Conservation (phyloP, 2,113 vertebrate species). For the Glareola pratincola region DNA sequence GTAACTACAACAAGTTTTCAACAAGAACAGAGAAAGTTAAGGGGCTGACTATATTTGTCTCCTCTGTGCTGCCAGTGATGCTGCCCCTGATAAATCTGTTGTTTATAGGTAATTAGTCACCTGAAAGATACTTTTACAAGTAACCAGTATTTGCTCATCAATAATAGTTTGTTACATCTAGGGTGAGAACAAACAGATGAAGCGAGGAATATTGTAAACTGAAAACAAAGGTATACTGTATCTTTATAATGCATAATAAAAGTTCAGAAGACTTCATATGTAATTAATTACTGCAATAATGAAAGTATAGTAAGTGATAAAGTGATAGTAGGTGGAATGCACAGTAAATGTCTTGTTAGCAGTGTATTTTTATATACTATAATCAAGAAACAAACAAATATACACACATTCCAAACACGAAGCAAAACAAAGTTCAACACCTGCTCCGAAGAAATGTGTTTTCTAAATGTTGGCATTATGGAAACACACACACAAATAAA, state of each 20-base stretch:
- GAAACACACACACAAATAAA: not conserved
- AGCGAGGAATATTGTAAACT: not conserved
- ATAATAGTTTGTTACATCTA: not conserved
- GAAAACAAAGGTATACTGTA: not conserved
- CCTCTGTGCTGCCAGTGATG: not conserved
- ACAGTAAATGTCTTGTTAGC: not conserved
- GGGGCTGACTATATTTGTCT: not conserved
- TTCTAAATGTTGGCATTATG: not conserved
- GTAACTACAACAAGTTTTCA: not conserved
- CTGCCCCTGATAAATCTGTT: not conserved
- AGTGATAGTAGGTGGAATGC: not conserved
- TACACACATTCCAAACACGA: not conserved
- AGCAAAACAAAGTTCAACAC: not conserved
- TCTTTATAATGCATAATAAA: not conserved
- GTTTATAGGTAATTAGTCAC: constrained; percentile 1
- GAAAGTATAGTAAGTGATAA: not conserved
- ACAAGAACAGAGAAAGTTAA: not conserved
- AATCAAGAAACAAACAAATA: not conserved
- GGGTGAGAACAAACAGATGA: not conserved
- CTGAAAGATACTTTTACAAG: not conserved
- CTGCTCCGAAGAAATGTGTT: not conserved
- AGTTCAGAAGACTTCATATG: not conserved
- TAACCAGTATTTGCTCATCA: not conserved
- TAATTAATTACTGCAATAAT: not conserved
- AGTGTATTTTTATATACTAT: not conserved